Conservation (phyloP, 2,113 vertebrate species). For the Myrmecophaga tridactyla region DNA sequence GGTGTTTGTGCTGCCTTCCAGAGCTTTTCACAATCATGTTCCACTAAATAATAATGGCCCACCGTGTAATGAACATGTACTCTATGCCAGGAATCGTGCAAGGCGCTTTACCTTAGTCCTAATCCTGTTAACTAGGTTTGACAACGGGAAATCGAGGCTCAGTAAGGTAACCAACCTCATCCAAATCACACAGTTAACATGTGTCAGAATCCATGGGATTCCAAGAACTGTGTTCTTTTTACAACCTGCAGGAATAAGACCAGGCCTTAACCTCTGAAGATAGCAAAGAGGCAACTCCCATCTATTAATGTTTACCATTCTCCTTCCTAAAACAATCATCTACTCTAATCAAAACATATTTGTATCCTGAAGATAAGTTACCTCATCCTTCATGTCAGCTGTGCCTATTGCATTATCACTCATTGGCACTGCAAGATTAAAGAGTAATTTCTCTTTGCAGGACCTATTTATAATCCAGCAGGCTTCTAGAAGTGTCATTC, state of each 20-base stretch:
- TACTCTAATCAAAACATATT: background rate
- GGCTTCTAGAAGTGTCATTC: background rate
- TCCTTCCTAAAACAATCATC: background rate
- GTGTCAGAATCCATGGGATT: background rate
- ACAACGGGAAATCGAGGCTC: background rate
- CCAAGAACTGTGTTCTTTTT: background rate
- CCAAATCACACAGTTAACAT: background rate
- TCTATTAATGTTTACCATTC: background rate
- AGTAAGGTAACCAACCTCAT: background rate
- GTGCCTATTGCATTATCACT: background rate
- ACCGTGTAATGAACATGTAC: background rate
- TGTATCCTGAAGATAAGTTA: background rate
- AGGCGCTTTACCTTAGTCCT: background rate
- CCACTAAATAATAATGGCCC: background rate
- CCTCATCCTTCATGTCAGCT: background rate
- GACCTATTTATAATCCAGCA: background rate
- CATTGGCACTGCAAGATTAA: background rate
- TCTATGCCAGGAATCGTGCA: background rate
- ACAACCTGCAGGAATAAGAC: background rate
- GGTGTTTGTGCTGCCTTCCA: background rate
- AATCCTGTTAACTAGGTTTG: background rate
- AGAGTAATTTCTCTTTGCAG: background rate
- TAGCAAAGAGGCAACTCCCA: background rate
- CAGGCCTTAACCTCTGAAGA: background rate
- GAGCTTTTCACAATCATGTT: background rate